These are phyloP conservation scores for Gandaritis pyraliata DNA, from an alignment of 2,888 invertebrate genomes.

Conservation along the genomic window DNA sequence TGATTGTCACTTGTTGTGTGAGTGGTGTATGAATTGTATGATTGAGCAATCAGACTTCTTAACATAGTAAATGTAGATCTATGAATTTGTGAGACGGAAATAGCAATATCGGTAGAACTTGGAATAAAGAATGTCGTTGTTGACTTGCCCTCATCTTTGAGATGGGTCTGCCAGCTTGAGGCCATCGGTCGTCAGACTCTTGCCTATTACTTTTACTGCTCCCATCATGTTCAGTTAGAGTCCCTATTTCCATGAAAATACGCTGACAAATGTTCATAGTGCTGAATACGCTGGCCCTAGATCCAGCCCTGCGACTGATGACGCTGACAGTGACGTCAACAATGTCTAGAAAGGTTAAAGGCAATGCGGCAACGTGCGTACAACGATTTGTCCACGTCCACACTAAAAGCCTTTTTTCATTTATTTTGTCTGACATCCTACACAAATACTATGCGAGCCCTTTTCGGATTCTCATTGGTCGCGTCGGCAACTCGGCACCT, in stretches of 20 bases:
- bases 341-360: slow-evolving; percentile 17
- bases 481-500: not conserved
- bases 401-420: slow-evolving; percentile 29
- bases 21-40: not conserved
- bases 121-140: too few species aligned
- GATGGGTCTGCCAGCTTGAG: too few species aligned
- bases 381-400: slow-evolving; percentile 27
- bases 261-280: too few species aligned
- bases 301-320: slow-evolving; percentile 9
- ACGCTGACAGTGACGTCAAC: slow-evolving; percentile 23
- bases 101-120: not conserved
- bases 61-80: not conserved
- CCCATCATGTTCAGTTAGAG: too few species aligned
- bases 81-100: not conserved
- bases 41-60: not conserved
- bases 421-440: slow-evolving; percentile 19
- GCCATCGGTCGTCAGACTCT: too few species aligned
- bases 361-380: slow-evolving; percentile 27
- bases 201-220: too few species aligned
- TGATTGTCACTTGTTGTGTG: not conserved
- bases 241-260: too few species aligned
- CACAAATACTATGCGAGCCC: slow-evolving; percentile 8
- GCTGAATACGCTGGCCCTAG: not conserved
- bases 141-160: too few species aligned
- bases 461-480: slow-evolving; percentile 5